Base-by-base conservation (phyloP, 1,140 invertebrate genomes). In the Lepidurus packardi region DNA sequence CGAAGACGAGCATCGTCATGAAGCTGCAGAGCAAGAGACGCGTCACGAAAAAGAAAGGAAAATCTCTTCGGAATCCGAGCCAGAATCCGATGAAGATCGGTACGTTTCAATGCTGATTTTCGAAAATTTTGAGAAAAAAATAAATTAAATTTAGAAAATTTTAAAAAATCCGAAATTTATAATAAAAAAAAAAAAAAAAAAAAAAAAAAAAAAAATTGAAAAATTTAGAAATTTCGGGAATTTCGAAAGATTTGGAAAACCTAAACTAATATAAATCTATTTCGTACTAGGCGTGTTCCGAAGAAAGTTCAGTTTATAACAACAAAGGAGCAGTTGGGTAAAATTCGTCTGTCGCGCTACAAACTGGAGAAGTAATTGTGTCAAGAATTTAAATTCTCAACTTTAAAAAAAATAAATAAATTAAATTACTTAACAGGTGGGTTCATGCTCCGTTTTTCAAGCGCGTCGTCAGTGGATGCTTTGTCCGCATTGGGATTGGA, bases 381-480 rank as follows among this genome's bases (percentile, higher is more conserved):
- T 4, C 81, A 80, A 42, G 6, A 34, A 42, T 47, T 73, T 73
- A 34, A 80, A 43, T 21, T n/a, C n/a, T n/a, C n/a, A n/a, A n/a
- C n/a, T n/a, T n/a, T n/a, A n/a, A n/a, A n/a, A n/a, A n/a, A n/a
- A n/a, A n/a, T n/a, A n/a, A n/a, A n/a, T n/a, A n/a, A n/a, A n/a
- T 73, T 73, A 34, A 80, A 43, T 21, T 81, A 82, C 80, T 74
- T 81, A 88, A 92, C 81, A 65, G 53, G 53, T 95, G 98, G 85
- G 94, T 98, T 21, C 96, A 99, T 87, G 88, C 98, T 81, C 98
- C 98, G 16, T 98, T 98, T 85, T 99, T 99, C 83, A 90, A 91
- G 80, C 89, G 92, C 73, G 92, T 96, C 4, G 94, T 94, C 1
- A 89, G 89, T 80, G 97, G 97, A 42, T 98, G 95, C 85, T 99